phyloP scores from a whole-genome alignment of 2,113 vertebrate genomes.

The Brachypteracias leptosomus region DNA sequence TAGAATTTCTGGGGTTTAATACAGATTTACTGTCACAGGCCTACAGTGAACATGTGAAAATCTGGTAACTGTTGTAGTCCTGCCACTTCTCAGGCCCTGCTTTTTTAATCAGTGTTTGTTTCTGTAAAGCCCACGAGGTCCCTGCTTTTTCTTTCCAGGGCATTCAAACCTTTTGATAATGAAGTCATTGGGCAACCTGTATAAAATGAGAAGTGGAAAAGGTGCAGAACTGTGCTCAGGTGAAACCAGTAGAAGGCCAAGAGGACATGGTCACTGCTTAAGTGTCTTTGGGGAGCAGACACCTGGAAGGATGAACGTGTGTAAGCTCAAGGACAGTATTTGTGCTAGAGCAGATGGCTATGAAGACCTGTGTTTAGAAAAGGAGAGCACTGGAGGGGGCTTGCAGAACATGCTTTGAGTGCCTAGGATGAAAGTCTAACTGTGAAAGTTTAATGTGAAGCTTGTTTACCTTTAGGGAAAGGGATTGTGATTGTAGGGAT shows the following conservation, averaged over 20 bases:
- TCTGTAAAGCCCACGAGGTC: rapidly evolving
- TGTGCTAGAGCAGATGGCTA: not conserved
- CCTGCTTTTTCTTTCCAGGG: not conserved
- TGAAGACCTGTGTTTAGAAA: not conserved
- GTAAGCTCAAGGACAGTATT: not conserved
- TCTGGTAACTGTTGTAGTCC: not conserved
- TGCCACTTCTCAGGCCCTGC: not conserved
- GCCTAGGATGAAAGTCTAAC: not conserved
- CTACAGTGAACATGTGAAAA: not conserved
- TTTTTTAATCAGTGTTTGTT: not conserved
- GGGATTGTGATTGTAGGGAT: not conserved
- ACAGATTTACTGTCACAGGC: not conserved
- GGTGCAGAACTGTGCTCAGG: not conserved
- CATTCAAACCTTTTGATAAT: not conserved
- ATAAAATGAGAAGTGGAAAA: not conserved
- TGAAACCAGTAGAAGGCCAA: not conserved
- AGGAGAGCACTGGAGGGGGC: not conserved
- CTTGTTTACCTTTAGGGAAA: not conserved
- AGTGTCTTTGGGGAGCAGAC: not conserved
- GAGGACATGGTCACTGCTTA: too few species aligned
- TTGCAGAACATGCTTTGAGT: not conserved
- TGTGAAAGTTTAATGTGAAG: not conserved
- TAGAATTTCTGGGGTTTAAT: not conserved
- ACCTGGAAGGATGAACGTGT: rapidly evolving
- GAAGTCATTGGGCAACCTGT: not conserved